Evolutionary conservation across 2,888 invertebrate species (phyloP), one percentile per base, ranked within the genome.

Genomic region (Gnatocerus cornutus): DNA sequence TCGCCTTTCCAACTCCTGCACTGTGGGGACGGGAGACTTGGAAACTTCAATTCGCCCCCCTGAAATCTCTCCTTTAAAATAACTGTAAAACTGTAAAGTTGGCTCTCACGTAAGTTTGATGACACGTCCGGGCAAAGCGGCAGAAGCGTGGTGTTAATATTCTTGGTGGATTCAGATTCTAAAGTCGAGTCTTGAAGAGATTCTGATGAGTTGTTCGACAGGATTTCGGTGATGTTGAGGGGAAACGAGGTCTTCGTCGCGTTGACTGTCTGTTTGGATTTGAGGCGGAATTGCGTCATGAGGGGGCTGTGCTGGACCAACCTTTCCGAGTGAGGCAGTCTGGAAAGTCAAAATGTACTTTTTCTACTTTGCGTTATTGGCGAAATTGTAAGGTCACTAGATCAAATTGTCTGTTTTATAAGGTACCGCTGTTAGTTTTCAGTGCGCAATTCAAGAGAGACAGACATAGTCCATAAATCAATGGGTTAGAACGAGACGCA

Each of bases 21-120:
- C 88, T 10, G 92, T 85, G 61, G 92, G 90, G 77, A 91, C 83
- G 43, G 90, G 89, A 2, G 90, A 89, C 82, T 89, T 90, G 73
- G 90, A 89, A 45, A 92, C 91, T 68, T 87, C 86, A 72, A 94
- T 84, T 59, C 92, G 91, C 67, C 94, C 93, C 74, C 87, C 92
- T 90, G 80, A 41, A 79, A 69, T 68, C 67, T 6, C 27, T 30
- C 41, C 53, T 68, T 68, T 52, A 63, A 27, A 8, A 29, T 9
- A 14, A 16, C 8, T 1, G 14, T 12, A 64, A 21, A 21, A 1
- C 21, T 21, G 21, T 3, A 37, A 13, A 21, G 48, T 21, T 7
- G 1, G 7, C 10, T 29, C 86, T 87, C 83, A 91, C 91, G 88
- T 81, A 92, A 87, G 84, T 90, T 89, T 33, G 90, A 89, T 29